Conservation (phyloP, 2,888 invertebrate genomes). For the Scaptomyza tumidula region DNA sequence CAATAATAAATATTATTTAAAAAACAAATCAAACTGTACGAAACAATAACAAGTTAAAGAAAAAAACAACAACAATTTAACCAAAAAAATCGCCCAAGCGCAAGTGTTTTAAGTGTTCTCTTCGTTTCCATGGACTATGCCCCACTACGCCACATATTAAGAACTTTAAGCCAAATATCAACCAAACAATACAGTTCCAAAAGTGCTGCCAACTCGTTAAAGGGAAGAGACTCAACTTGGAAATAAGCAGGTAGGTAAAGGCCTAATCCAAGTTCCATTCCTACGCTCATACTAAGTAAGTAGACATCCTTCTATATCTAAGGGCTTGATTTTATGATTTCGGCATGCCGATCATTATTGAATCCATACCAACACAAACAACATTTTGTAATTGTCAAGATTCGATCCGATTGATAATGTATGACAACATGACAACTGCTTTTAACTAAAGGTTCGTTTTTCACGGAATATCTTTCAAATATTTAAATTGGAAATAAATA, state of each 20-base stretch:
- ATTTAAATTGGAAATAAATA: not conserved
- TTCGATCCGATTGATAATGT: no score
- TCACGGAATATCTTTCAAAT: not conserved
- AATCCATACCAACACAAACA: no score
- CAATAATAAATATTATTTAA: not conserved
- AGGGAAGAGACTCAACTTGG: conserved; percentile 6
- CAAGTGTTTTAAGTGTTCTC: conserved; percentile 22
- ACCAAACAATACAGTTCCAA: not conserved
- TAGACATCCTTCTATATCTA: not conserved
- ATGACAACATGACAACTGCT: no score
- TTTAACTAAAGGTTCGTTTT: no score
- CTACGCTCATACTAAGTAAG: conserved; percentile 9
- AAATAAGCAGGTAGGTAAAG: conserved; percentile 31
- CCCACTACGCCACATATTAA: not conserved
- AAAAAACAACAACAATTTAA: not conserved
- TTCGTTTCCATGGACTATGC: conserved; percentile 27
- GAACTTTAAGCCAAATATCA: conserved; percentile 1
- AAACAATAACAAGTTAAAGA: not conserved
- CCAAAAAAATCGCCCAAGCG: not conserved
- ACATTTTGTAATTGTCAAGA: no score
- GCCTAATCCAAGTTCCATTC: conserved; percentile 1
- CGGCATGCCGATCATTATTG: no score
- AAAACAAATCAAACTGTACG: not conserved
- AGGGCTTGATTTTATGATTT: no score
- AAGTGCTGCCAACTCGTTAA: not conserved